phyloP scores from a whole-genome alignment of 2,888 invertebrate species.

The Allacma fusca region DNA sequence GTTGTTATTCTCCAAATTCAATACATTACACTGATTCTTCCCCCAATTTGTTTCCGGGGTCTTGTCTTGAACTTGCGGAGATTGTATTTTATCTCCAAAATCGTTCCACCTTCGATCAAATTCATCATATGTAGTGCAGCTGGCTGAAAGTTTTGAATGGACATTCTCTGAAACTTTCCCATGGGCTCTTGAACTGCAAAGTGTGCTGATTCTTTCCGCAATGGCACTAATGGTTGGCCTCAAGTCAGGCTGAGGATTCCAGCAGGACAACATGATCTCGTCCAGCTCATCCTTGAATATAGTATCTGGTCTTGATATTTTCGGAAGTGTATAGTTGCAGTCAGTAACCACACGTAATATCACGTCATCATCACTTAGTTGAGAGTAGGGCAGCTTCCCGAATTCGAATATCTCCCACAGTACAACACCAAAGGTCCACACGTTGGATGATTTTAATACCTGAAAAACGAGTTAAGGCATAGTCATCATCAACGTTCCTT shows the following conservation, averaged over 20 bases:
- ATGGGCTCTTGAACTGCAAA: neutral
- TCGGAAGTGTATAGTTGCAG: slow-evolving; percentile 59
- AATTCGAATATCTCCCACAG: slow-evolving; percentile 83
- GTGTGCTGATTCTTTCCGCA: slow-evolving; percentile 47
- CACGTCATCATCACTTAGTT: slow-evolving; percentile 72
- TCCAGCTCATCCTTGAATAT: slow-evolving; percentile 53
- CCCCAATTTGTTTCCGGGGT: too few species aligned
- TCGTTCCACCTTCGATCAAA: slow-evolving; percentile 60
- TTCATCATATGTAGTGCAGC: slow-evolving; percentile 45
- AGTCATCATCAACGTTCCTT: too few species aligned
- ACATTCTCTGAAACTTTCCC: neutral
- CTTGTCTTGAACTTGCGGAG: neutral
- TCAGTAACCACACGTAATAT: slow-evolving; percentile 70
- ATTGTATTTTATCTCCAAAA: slow-evolving; percentile 31
- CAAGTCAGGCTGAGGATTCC: slow-evolving; percentile 47
- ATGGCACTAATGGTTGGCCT: slow-evolving; percentile 54
- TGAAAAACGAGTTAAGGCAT: too few species aligned
- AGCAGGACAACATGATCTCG: slow-evolving; percentile 56
- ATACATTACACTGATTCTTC: too few species aligned
- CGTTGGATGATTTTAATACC: slow-evolving; percentile 72
- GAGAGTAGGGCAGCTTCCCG: slow-evolving; percentile 73
- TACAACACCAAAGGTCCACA: slow-evolving; percentile 80
- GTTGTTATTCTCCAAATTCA: too few species aligned
- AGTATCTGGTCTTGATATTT: slow-evolving; percentile 56
- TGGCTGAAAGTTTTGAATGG: neutral